Evolutionary conservation across 2,888 invertebrate species (phyloP).

Genomic region (Notocelia uddmanniana): DNA sequence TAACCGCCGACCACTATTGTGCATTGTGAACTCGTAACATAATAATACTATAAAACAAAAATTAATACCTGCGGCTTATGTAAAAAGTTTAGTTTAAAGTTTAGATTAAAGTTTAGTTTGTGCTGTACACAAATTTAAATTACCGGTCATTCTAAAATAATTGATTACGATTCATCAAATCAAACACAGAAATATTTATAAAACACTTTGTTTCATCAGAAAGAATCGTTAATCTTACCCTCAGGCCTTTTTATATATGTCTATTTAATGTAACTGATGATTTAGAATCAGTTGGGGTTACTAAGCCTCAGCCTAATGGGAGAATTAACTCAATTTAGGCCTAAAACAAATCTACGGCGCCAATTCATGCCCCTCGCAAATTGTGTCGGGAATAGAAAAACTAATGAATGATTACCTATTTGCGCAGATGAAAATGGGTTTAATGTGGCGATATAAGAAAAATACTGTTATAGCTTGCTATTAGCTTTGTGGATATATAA

Average conservation of each 20-base stretch:
- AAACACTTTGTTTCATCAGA: neutral
- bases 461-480: no score
- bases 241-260: neutral
- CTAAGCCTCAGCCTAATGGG: neutral
- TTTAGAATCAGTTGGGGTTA: neutral
- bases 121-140: neutral
- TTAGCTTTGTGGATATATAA: no score
- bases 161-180: neutral
- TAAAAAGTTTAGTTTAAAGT: no score
- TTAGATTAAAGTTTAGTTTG: no score
- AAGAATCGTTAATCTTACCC: neutral
- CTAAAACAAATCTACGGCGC: neutral
- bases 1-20: no score
- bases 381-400: neutral
- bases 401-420: neutral
- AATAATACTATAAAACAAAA: no score
- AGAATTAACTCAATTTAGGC: conserved; percentile 2
- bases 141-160: neutral
- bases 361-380: neutral
- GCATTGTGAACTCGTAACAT: no score
- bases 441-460: neutral
- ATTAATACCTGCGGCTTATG: no score
- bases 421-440: neutral
- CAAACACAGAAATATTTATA: neutral
- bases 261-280: conserved; percentile 1